A percentile compares a stretch with the other conserved stretches of the same genome.
These are phyloP conservation scores for Nemotelus pantherinus DNA, from an alignment of 2,888 invertebrate genomes.

Conservation along the genomic window DNA sequence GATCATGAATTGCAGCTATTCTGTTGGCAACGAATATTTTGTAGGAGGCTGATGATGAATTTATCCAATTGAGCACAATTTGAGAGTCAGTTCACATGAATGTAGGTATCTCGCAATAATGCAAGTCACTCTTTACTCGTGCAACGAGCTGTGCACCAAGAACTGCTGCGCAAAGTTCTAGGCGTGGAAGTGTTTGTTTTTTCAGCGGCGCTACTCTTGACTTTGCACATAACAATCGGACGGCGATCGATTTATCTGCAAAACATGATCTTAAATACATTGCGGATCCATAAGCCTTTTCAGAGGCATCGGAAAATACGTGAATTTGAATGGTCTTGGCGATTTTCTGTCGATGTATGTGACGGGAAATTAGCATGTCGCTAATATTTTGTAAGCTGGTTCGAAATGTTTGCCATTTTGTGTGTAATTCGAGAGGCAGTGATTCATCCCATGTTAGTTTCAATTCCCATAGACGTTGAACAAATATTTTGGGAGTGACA, in stretches of 20 bases:
- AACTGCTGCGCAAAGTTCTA: constrained; percentile 51
- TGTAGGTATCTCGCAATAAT: too few species aligned
- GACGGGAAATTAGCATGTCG: neutral
- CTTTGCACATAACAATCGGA: constrained; percentile 41
- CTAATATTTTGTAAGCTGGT: neutral
- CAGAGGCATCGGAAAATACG: constrained; percentile 34
- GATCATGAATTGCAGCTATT: neutral
- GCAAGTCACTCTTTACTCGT: neutral
- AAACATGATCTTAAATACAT: constrained; percentile 20
- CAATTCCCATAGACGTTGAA: neutral
- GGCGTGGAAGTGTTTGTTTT: constrained; percentile 51
- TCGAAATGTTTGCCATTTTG: neutral
- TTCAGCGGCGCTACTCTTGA: constrained; percentile 50
- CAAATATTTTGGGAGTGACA: neutral
- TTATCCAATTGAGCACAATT: neutral
- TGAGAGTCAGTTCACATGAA: constrained; percentile 12
- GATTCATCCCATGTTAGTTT: constrained; percentile 17
- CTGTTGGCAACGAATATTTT: constrained; percentile 27
- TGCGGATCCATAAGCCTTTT: constrained; percentile 39
- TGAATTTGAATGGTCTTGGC: neutral
- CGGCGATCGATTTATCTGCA: constrained; percentile 41
- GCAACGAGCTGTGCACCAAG: neutral
- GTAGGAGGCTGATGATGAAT: neutral
- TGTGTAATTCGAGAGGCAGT: constrained; percentile 1
- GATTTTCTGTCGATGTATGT: neutral